Base-by-base conservation (phyloP, 2,797 vertebrate species). In the Hydrolagus colliei region DNA sequence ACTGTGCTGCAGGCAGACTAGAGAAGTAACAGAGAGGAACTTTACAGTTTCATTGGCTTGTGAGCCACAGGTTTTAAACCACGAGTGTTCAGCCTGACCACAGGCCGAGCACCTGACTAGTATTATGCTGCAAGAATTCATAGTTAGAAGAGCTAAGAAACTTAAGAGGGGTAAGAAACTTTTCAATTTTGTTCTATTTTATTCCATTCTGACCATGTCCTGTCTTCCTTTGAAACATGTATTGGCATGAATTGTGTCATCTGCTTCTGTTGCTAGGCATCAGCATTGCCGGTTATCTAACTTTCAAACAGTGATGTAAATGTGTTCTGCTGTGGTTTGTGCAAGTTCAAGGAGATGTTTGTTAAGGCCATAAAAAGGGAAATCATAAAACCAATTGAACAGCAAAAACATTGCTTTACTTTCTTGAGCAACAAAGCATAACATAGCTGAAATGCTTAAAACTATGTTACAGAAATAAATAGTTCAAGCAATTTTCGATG, bases 61-160 rank as follows among this genome's bases (percentile, higher is more conserved):
- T 77, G 16, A 84, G 16, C 52, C 32, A 41, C 22, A 80, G 61
- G 79, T 84, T 68, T 84, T 68, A 84, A 71, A 68, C 79, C 79
- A 82, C 79, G 68, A 84, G 27, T 67, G 13, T 27, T 65, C 7
- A 35, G 35, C 32, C 65, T 84, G 9, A 84, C 79, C 79, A 84
- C 79, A 84, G 65, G 41, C 32, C 68, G 63, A 84, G 65, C 79
- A 71, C 65, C 79, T 84, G 79, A 71, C 79, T 71, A 84, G 18
- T 71, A 68, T 71, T 84, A 65, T 71, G 35, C 27, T 84, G 65
- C 18, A 84, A 84, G 65, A 68, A 52, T 27, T 84, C 32, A 10
- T 14, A 82, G 22, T 82, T 41, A 68, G 79, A 20, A 68, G 32
- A 52, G 35, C 65, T 35, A 84, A 84, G 32, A 41, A 35, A 67